phyloP scores from a whole-genome alignment of 2,113 vertebrate genomes.

The Gnathonemus echidnorhynchus region DNA sequence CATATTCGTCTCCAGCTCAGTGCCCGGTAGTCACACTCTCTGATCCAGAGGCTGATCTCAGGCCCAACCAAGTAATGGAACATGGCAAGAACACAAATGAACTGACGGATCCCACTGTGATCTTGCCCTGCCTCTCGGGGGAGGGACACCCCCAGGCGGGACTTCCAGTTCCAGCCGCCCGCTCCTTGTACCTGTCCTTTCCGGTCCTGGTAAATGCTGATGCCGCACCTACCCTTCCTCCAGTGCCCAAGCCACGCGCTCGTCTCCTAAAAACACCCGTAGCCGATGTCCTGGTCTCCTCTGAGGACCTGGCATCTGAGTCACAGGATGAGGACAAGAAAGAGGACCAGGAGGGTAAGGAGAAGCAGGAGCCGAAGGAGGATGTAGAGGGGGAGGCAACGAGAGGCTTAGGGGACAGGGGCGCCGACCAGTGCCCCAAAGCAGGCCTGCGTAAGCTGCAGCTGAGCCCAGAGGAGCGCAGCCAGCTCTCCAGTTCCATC shows the following conservation, averaged over 20 bases:
- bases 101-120: neutral
- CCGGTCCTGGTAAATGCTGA: neutral
- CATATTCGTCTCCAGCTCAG: neutral
- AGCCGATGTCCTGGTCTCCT: neutral
- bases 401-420: neutral
- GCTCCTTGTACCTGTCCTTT: conserved; percentile 31
- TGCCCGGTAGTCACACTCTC: neutral
- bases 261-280: conserved; percentile 19
- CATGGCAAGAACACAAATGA: neutral
- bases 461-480: conserved; percentile 61
- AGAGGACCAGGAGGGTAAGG: neutral
- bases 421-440: conserved; percentile 41
- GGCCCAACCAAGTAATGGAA: neutral
- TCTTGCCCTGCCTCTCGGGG: neutral
- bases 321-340: neutral
- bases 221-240: conserved; percentile 15
- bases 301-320: neutral
- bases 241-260: conserved; percentile 52
- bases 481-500: conserved; percentile 65
- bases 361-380: neutral
- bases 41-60: neutral
- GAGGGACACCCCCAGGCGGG: neutral
- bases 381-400: neutral
- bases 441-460: conserved; percentile 53
- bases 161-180: conserved; percentile 54